Conservation (phyloP, 2,113 vertebrate genomes). For the Leptosomus discolor region DNA sequence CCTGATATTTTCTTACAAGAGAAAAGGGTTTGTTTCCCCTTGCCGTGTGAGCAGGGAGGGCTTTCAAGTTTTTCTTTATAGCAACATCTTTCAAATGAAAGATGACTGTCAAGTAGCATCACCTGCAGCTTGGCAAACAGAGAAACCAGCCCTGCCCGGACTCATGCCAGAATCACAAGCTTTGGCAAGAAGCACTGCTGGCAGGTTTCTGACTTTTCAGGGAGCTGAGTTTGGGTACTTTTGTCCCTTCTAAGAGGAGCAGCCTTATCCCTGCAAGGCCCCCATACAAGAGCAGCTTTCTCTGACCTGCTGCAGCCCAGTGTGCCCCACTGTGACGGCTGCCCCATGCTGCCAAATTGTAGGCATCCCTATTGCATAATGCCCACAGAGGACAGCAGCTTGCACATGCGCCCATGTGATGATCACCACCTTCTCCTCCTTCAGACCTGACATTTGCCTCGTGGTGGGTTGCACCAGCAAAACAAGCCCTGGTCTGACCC, state of each 20-base stretch:
- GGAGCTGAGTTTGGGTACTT: not conserved
- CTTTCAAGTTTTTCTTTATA: not conserved
- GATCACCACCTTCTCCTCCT: not conserved
- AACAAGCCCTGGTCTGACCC: not conserved
- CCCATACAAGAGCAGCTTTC: not conserved
- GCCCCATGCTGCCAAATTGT: fast-evolving
- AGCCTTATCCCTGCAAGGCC: not conserved
- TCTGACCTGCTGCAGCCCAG: not conserved
- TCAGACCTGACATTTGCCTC: not conserved
- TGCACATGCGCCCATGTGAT: fast-evolving
- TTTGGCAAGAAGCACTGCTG: not conserved
- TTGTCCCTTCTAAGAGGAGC: not conserved
- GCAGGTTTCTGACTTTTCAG: not conserved
- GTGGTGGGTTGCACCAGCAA: not conserved
- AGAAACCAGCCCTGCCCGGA: not conserved
- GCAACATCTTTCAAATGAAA: not conserved
- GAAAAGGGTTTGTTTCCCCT: not conserved
- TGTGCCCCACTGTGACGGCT: not conserved
- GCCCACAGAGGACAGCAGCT: not conserved
- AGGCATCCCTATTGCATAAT: fast-evolving
- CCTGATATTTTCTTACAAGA: not conserved
- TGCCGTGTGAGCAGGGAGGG: not conserved
- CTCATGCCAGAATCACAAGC: not conserved
- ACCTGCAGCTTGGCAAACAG: not conserved
- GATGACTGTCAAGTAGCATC: not conserved